These are phyloP conservation scores for Cotesia glomerata DNA, from an alignment of 1,140 invertebrate genomes.

Conservation along the genomic window DNA sequence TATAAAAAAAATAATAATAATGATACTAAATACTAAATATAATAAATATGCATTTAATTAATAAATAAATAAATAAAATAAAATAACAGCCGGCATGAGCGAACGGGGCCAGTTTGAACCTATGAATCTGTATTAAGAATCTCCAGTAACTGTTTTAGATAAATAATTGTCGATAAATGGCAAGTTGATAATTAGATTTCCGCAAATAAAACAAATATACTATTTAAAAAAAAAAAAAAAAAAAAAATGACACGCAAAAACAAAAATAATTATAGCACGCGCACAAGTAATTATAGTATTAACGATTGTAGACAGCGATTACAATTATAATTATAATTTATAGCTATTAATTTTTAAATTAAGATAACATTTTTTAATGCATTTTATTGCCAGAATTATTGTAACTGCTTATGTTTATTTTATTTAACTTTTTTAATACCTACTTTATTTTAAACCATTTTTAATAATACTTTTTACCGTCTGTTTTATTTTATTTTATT, in stretches of 20 bases:
- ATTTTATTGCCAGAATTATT: background rate
- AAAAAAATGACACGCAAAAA: background rate
- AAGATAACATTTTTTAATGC: background rate
- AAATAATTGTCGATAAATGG: conserved; percentile 4
- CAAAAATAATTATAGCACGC: background rate
- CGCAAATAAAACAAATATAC: background rate
- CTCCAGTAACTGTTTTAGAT: conserved; percentile 40
- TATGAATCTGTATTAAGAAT: conserved; percentile 60
- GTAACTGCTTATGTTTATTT: conserved; percentile 7
- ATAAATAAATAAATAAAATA: background rate
- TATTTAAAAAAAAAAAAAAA: background rate
- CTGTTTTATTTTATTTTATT: background rate
- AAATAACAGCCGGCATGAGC: conserved; percentile 57
- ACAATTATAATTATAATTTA: conserved; percentile 15
- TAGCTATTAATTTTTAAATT: background rate
- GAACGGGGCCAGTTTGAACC: conserved; percentile 61
- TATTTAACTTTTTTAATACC: conserved; percentile 3
- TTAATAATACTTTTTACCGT: background rate
- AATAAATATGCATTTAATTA: conserved; percentile 13
- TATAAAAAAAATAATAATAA: background rate
- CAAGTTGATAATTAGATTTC: background rate
- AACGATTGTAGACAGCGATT: background rate
- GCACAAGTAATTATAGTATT: conserved; percentile 13
- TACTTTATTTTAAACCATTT: background rate
- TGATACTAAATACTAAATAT: background rate